Percentiles rank a stretch among this genome's conserved stretches.
phyloP scores from a whole-genome alignment of 1,140 invertebrate species.

The Monochamus saltuarius region DNA sequence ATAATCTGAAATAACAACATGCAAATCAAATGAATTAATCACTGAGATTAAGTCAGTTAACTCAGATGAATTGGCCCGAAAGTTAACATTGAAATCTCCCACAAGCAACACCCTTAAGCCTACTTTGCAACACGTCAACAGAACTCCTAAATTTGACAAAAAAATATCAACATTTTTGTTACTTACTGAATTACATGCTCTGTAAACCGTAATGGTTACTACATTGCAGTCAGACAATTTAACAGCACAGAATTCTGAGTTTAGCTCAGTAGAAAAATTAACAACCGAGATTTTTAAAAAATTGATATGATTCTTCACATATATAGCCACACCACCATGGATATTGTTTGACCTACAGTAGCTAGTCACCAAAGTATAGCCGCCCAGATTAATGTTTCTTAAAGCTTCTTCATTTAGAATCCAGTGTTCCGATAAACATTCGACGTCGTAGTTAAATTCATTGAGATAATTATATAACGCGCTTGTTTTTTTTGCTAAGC shows the following conservation, averaged over 20 bases:
- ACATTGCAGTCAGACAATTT: not conserved
- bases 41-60: not conserved
- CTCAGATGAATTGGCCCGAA: not conserved
- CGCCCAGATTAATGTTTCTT: not conserved
- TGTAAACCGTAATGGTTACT: not conserved
- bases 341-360: not conserved
- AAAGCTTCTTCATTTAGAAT: not conserved
- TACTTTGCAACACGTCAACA: not conserved
- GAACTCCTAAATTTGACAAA: not conserved
- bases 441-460: not conserved
- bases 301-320: not conserved
- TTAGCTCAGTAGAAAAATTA: not conserved
- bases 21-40: not conserved
- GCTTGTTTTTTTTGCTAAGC: not conserved
- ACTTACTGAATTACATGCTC: not conserved
- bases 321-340: constrained; percentile 4
- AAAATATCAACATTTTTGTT: not conserved
- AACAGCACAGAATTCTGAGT: not conserved
- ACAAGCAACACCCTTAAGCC: not conserved
- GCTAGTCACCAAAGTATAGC: not conserved
- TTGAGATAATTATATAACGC: not conserved
- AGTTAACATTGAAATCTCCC: constrained; percentile 4
- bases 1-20: constrained; percentile 3
- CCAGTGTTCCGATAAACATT: constrained; percentile 1
- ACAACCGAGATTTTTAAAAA: not conserved